Evolutionary conservation across 2,797 vertebrate genomes (phyloP).

Genomic region (Jordanella pulchra): DNA sequence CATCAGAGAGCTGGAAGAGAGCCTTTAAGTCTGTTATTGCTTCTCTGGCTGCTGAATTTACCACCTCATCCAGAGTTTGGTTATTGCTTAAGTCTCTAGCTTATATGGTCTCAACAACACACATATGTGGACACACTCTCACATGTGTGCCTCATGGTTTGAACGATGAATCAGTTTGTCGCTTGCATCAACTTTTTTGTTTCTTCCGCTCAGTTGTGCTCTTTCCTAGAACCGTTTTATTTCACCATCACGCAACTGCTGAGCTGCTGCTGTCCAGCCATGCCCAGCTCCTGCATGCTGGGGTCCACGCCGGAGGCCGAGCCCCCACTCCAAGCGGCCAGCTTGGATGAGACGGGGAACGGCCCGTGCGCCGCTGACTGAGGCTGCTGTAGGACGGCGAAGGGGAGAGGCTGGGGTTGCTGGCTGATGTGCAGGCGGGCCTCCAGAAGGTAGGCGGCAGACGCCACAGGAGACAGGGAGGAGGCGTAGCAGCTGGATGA

Average conservation of each 20-base stretch:
- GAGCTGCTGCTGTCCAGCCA: conserved; percentile 75
- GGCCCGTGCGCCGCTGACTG: conserved; percentile 46
- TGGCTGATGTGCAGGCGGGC: conserved; percentile 88
- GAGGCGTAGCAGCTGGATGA: conserved; percentile 64
- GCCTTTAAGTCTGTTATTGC: conserved; percentile 76
- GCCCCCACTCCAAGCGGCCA: conserved; percentile 78
- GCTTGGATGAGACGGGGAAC: conserved; percentile 71
- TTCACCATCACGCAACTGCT: conserved; percentile 92
- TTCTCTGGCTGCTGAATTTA: conserved; percentile 58
- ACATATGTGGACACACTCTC: conserved; percentile 36
- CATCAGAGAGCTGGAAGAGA: conserved; percentile 46
- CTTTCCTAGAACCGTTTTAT: conserved; percentile 52
- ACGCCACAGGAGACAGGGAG: conserved; percentile 83
- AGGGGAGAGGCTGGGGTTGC: conserved; percentile 64
- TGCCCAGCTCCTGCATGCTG: conserved; percentile 71
- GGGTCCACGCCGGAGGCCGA: conserved; percentile 67
- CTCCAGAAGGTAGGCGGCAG: conserved; percentile 89
- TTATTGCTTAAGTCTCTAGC: conserved; percentile 83
- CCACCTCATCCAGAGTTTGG: conserved; percentile 70
- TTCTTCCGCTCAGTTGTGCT: conserved; percentile 22
- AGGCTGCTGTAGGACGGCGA: conserved; percentile 63
- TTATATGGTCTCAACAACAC: conserved; percentile 64
- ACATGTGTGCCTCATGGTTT: conserved; percentile 46
- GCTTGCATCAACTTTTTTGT: conserved; percentile 40
- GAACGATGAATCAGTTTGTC: conserved; percentile 31